A percentile compares a stretch with the other conserved stretches of the same genome.
phyloP scores from a whole-genome alignment of 1,140 invertebrate genomes.

The Streblospio benedicti region DNA sequence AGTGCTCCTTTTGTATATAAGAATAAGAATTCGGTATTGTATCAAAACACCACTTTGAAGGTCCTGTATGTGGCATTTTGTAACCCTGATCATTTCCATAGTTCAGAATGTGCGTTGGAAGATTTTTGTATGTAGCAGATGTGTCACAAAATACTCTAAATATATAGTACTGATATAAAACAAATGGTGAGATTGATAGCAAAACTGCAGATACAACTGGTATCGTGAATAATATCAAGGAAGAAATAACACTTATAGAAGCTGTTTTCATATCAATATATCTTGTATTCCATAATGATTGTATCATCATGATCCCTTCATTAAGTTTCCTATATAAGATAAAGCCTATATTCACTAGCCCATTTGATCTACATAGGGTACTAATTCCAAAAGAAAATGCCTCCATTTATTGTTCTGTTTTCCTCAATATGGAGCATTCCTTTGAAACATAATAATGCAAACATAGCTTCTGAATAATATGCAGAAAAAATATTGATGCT shows the following conservation, averaged over 20 bases:
- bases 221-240: background rate
- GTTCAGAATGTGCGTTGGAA: slow-evolving; percentile 5
- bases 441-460: slow-evolving; percentile 68
- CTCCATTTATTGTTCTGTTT: slow-evolving; percentile 44
- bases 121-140: slow-evolving; percentile 49
- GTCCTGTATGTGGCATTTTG: slow-evolving; percentile 39
- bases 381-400: slow-evolving; percentile 50
- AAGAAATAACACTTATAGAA: background rate
- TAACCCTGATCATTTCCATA: slow-evolving; percentile 11
- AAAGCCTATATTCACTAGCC: slow-evolving; percentile 76
- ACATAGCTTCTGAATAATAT: slow-evolving; percentile 82
- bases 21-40: slow-evolving; percentile 72
- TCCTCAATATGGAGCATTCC: slow-evolving; percentile 54
- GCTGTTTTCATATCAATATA: too few relatives aligned
- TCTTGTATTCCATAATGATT: background rate
- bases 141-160: slow-evolving; percentile 55
- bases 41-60: slow-evolving; percentile 63
- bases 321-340: slow-evolving; percentile 47
- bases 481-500: slow-evolving; percentile 84
- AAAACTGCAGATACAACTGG: slow-evolving; percentile 52
- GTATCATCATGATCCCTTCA: background rate
- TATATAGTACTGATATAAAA: slow-evolving; percentile 63
- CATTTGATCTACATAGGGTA: slow-evolving; percentile 73
- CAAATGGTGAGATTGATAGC: slow-evolving; percentile 58
- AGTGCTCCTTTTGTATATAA: slow-evolving; percentile 73